Evolutionary conservation across 2,797 vertebrate species (phyloP).

Genomic region (Ctenosaura bakeri): DNA sequence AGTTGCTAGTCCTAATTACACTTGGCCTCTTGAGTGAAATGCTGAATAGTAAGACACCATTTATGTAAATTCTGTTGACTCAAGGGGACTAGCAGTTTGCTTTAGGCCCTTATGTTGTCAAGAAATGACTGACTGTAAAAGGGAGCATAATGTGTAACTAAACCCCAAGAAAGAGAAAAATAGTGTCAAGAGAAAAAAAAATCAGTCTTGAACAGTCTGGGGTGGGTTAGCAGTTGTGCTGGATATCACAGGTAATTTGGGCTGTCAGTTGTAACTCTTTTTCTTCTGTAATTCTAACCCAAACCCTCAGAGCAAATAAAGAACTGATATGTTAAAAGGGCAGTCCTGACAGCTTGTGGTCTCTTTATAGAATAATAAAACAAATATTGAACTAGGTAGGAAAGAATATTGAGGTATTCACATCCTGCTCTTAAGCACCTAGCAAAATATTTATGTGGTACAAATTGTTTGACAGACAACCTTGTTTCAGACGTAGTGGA

Average conservation of each 20-base stretch:
- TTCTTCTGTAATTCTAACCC: slow-evolving; percentile 2
- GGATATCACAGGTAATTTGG: not conserved
- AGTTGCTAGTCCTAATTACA: no score
- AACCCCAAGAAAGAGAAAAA: slow-evolving; percentile 12
- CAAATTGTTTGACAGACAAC: slow-evolving; percentile 20
- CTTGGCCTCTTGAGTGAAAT: no score
- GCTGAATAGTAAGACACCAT: no score
- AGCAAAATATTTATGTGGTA: not conserved
- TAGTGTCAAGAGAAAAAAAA: slow-evolving; percentile 8
- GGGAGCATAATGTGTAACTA: not conserved
- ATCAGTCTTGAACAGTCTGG: not conserved
- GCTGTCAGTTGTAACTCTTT: slow-evolving; percentile 5
- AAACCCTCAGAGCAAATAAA: slow-evolving; percentile 4
- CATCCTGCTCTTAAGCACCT: not conserved
- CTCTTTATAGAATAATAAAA: not conserved
- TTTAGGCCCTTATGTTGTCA: not conserved
- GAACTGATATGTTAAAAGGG: not conserved
- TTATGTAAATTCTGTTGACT: no score
- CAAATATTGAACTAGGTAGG: slow-evolving; percentile 17
- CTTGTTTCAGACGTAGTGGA: slow-evolving; percentile 7
- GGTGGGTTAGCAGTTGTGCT: not conserved
- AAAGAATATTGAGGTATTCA: not conserved
- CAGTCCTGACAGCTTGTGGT: not conserved
- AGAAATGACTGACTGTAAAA: not conserved
- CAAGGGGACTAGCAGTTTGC: no score